phyloP scores from a whole-genome alignment of 2,888 invertebrate species.

The Acrobasis repandana region DNA sequence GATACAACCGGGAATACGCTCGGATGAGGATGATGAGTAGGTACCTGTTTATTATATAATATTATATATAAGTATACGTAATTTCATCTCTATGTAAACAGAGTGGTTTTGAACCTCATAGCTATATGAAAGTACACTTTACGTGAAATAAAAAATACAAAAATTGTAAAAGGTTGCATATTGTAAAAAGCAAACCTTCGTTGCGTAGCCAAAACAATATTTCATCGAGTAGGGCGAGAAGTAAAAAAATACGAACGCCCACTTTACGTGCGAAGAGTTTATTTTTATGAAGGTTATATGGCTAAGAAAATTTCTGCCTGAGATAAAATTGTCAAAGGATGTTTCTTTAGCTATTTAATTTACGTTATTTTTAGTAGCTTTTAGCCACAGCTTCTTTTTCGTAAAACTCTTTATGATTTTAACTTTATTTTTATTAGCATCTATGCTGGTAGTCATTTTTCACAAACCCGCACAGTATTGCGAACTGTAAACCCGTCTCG shows the following conservation, averaged over 20 bases:
- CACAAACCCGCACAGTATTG: too few relatives aligned
- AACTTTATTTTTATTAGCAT: not conserved
- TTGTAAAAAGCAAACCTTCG: not conserved
- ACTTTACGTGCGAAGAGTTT: constrained; percentile 49
- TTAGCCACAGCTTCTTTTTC: not conserved
- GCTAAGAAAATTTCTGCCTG: constrained; percentile 47
- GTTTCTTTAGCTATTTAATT: constrained; percentile 12
- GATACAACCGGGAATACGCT: too few relatives aligned
- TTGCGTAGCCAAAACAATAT: constrained; percentile 26
- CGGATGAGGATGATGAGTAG: too few relatives aligned
- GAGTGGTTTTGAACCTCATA: too few relatives aligned
- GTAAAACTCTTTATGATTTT: not conserved
- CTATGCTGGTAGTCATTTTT: not conserved
- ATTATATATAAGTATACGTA: too few relatives aligned
- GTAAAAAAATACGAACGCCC: constrained; percentile 50
- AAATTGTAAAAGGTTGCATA: too few relatives aligned
- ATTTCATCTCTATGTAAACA: too few relatives aligned
- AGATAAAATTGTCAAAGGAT: constrained; percentile 44
- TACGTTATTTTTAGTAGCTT: not conserved
- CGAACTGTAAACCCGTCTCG: too few relatives aligned
- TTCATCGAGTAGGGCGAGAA: constrained; percentile 35
- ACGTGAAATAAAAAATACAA: too few relatives aligned
- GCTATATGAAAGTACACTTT: too few relatives aligned
- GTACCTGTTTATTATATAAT: too few relatives aligned
- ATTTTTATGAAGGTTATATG: constrained; percentile 51